phyloP scores from a whole-genome alignment of 2,888 invertebrate species.

The Hanleya hanleyi region DNA sequence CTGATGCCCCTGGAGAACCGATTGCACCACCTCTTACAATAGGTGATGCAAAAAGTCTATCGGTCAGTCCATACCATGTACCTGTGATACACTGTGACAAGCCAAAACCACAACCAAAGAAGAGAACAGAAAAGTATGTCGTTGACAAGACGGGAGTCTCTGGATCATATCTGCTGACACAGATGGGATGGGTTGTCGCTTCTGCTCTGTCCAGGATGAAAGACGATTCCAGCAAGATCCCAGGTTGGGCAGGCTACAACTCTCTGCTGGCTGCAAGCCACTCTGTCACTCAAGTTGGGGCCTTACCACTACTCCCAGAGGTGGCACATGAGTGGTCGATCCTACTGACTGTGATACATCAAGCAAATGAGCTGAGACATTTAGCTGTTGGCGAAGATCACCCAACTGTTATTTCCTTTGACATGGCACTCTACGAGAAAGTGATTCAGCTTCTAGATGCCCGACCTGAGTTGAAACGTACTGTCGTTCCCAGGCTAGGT shows the following conservation, averaged over 20 bases:
- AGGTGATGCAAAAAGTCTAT: too few species aligned
- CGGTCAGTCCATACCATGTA: too few species aligned
- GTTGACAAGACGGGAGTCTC: neutral
- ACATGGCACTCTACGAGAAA: constrained; percentile 28
- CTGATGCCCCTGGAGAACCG: too few species aligned
- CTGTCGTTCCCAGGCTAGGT: constrained; percentile 23
- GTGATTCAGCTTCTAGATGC: constrained; percentile 28
- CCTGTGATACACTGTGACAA: constrained; percentile 18
- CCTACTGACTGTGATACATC: neutral
- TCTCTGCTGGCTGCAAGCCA: constrained; percentile 25
- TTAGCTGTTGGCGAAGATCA: constrained; percentile 23
- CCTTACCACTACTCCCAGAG: constrained; percentile 22
- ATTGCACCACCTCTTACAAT: too few species aligned
- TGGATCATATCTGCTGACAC: constrained; percentile 22
- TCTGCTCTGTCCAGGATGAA: too few species aligned
- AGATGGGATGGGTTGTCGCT: too few species aligned
- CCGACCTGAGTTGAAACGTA: constrained; percentile 12
- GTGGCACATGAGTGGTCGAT: constrained; percentile 5
- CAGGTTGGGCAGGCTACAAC: constrained; percentile 25
- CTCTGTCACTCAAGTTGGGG: neutral
- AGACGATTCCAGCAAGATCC: too few species aligned
- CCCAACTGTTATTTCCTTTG: constrained; percentile 25
- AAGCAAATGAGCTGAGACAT: neutral
- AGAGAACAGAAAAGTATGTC: constrained; percentile 9
- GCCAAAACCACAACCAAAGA: constrained; percentile 18